These are phyloP conservation scores for Microplitis mediator DNA, from an alignment of 1,140 invertebrate species.

Conservation along the genomic window DNA sequence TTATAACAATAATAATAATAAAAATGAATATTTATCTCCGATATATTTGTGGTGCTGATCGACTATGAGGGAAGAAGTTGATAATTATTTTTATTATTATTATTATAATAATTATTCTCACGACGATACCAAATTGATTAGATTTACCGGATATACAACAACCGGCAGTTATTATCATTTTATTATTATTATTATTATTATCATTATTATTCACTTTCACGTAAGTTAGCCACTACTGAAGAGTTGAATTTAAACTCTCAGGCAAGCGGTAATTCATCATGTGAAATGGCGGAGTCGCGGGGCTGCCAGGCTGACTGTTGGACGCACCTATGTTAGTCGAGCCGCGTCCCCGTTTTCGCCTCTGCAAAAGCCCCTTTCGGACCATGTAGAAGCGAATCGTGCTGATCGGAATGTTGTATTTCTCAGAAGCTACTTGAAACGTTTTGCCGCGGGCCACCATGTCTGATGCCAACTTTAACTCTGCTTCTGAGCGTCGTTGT, in stretches of 20 bases:
- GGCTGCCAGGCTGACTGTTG: conserved; percentile 63
- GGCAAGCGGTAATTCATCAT: conserved; percentile 77
- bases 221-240: conserved; percentile 52
- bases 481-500: conserved; percentile 74
- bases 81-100: not conserved
- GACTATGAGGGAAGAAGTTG: not conserved
- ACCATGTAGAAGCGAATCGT: conserved; percentile 85
- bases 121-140: not conserved
- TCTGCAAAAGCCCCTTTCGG: conserved; percentile 77
- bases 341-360: conserved; percentile 72
- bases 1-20: too few relatives aligned
- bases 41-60: too few relatives aligned
- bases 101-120: not conserved
- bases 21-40: too few relatives aligned
- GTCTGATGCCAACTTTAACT: conserved; percentile 77
- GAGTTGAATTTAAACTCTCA: conserved; percentile 63
- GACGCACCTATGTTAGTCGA: conserved; percentile 49
- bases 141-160: conserved; percentile 5
- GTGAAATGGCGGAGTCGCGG: conserved; percentile 71
- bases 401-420: conserved; percentile 84
- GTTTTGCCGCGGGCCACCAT: conserved; percentile 80
- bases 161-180: not conserved
- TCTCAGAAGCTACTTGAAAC: conserved; percentile 81
- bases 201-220: conserved; percentile 34
- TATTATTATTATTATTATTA: conserved; percentile 1